Percentiles rank a stretch among this genome's conserved stretches.
These are phyloP conservation scores for Cordilura impudica DNA, from an alignment of 2,888 invertebrate genomes.

Conservation along the genomic window DNA sequence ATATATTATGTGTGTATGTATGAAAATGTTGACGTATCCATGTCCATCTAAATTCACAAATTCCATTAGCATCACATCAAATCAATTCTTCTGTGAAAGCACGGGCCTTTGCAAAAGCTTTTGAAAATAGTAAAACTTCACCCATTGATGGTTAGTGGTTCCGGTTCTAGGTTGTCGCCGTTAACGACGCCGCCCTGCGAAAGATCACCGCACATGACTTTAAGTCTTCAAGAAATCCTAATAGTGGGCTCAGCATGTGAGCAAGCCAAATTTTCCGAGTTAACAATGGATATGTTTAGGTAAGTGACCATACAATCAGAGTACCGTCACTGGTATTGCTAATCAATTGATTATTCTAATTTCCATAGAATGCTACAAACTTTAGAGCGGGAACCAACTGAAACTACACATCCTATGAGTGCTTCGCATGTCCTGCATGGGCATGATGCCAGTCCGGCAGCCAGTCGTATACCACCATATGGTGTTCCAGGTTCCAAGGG, in stretches of 20 bases:
- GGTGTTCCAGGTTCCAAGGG: constrained; percentile 80
- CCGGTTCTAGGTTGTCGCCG: constrained; percentile 85
- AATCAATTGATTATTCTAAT: not conserved
- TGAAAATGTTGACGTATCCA: constrained; percentile 34
- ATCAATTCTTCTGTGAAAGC: constrained; percentile 79
- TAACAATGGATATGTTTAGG: constrained; percentile 97
- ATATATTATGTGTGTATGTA: too few species aligned
- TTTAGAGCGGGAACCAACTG: constrained; percentile 93
- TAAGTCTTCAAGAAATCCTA: constrained; percentile 94
- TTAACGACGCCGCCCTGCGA: constrained; percentile 92
- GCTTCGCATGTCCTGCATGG: constrained; percentile 78
- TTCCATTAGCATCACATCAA: constrained; percentile 75
- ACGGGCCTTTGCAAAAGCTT: constrained; percentile 77
- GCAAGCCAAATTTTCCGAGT: constrained; percentile 97
- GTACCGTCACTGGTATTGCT: too few species aligned
- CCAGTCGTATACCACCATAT: constrained; percentile 78
- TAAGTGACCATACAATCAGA: constrained; percentile 53
- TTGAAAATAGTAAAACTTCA: constrained; percentile 77
- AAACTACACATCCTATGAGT: constrained; percentile 84
- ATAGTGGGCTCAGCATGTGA: constrained; percentile 95
- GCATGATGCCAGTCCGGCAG: constrained; percentile 78
- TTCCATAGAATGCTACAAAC: constrained; percentile 91
- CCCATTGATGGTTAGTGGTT: constrained; percentile 76
- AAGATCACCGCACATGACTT: constrained; percentile 89
- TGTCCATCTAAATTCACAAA: constrained; percentile 61